Evolutionary conservation across 2,888 invertebrate genomes (phyloP), one percentile per base, ranked within the genome.

Genomic region (Agrochola lychnidis): DNA sequence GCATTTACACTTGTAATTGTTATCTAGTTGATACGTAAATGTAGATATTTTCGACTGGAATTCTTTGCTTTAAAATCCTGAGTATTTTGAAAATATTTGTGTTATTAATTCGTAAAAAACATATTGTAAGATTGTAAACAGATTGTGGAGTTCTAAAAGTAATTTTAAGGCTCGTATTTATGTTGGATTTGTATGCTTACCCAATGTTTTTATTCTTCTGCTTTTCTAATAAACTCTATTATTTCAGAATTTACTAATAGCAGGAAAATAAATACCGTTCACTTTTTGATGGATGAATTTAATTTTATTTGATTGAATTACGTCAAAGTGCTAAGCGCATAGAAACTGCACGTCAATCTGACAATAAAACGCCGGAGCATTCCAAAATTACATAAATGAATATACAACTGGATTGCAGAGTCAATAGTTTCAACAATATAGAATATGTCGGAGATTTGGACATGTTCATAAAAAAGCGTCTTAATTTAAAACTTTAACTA

Each of bases 301-400:
- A 62, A 25, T 10, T 61, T 12, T 0, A 19, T 25, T 61, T 56
- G 10, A 77, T 75, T 45, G 25, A 25, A 62, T 22, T 7, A 68
- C 19, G 56, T 77, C 81, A 81, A 79, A 45, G 6, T 40, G 30
- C 0, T 16, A 40, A 6, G 7, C 53, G 61, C 40, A 12, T 56
- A 48, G 2, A 48, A 73, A 56, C 19, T 14, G 16, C 0, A 36
- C 2, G 45, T 22, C 4, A 36, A 45, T 7, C 4, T 40, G 7
- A 36, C 12, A 82, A 82, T 57, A 76, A 76, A 82, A 78, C 76
- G 57, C 30, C 51, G 4, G 4, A 22, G 1, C 1, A 0, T 56
- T 10, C 0, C 4, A 51, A 19, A 48, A 30, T 40, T 16, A n/a
- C 5, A 40, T 10, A 22, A 22, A 10, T 9, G 1, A 14, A 10